These are phyloP conservation scores for Nomada lathburiana DNA, from an alignment of 2,888 invertebrate species.

Conservation along the genomic window DNA sequence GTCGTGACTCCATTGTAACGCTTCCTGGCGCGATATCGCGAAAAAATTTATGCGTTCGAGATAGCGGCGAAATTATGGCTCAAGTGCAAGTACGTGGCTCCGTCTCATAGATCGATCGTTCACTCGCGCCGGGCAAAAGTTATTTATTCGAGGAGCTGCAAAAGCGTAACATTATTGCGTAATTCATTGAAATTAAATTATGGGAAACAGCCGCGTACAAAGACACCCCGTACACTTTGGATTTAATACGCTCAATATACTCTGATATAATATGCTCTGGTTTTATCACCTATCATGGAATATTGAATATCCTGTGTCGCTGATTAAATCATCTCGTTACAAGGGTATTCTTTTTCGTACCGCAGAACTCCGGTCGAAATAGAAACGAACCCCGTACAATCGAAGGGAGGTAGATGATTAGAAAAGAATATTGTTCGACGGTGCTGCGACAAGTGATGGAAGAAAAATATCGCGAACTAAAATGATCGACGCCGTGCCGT, in stretches of 20 bases:
- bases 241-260: slow-evolving; percentile 29
- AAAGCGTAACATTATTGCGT: too few species aligned
- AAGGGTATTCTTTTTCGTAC: background rate
- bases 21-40: slow-evolving; percentile 1
- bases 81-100: background rate
- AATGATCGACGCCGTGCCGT: slow-evolving; percentile 31
- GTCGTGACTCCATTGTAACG: slow-evolving; percentile 58
- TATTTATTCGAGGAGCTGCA: background rate
- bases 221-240: background rate
- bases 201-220: background rate
- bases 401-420: background rate
- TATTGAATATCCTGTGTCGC: background rate
- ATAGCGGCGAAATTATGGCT: slow-evolving; percentile 35
- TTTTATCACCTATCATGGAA: slow-evolving; percentile 10
- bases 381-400: too few species aligned
- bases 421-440: too few species aligned
- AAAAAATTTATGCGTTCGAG: slow-evolving; percentile 16
- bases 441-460: background rate
- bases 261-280: background rate
- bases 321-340: slow-evolving; percentile 6
- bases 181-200: too few species aligned
- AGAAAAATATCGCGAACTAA: slow-evolving; percentile 18
- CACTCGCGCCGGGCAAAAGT: background rate
- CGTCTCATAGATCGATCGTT: background rate
- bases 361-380: background rate